Evolutionary conservation across 2,888 invertebrate species (phyloP).

Genomic region (Patella pellucida): DNA sequence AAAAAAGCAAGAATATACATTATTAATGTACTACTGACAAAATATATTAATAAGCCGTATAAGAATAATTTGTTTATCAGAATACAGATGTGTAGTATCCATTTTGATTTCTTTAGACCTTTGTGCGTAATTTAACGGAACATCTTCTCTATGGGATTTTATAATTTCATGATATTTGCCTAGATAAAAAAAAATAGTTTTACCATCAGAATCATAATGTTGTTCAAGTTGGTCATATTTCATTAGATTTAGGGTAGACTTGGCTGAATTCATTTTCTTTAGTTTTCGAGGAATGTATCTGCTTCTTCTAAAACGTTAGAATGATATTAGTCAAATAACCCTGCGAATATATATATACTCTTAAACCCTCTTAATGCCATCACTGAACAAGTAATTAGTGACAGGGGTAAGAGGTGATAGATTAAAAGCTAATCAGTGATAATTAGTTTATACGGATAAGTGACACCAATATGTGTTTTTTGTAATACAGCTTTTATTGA

Average conservation of each 20-base stretch:
- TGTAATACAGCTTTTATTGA: no score
- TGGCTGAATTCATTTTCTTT: not conserved
- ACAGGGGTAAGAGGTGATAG: not conserved
- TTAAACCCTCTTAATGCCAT: no score
- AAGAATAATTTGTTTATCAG: not conserved
- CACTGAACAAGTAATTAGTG: not conserved
- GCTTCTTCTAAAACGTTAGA: not conserved
- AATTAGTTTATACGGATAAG: no score
- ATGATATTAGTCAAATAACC: not conserved
- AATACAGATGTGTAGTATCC: not conserved
- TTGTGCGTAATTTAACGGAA: not conserved
- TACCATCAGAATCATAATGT: slow-evolving; percentile 6
- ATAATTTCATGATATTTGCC: no score
- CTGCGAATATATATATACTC: not conserved
- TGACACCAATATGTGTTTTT: no score
- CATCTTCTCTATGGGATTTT: not conserved
- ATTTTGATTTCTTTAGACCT: not conserved
- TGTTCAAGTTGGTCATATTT: slow-evolving; percentile 1
- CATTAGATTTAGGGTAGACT: not conserved
- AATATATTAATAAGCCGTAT: not conserved
- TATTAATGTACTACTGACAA: not conserved
- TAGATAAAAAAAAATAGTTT: no score
- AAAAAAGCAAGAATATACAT: not conserved
- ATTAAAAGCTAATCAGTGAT: no score
- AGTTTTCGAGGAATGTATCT: no score